These are phyloP conservation scores for Bellardia pandia DNA, from an alignment of 2,888 invertebrate genomes.

Conservation along the genomic window DNA sequence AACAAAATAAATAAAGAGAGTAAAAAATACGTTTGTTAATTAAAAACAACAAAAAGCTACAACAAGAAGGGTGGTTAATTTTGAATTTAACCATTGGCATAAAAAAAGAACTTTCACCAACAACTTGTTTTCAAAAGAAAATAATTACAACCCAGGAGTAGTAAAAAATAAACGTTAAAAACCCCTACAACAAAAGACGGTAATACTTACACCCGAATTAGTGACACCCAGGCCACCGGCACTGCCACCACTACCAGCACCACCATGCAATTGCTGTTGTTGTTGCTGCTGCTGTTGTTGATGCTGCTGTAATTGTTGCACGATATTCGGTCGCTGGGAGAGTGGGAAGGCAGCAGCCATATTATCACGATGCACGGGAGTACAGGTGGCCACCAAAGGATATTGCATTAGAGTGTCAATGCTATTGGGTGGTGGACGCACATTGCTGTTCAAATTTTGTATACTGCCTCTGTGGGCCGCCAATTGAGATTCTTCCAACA, in stretches of 20 bases:
- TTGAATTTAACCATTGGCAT: neutral
- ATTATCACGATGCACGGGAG: constrained; percentile 83
- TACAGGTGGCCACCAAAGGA: constrained; percentile 84
- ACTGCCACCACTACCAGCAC: constrained; percentile 63
- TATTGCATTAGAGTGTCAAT: constrained; percentile 83
- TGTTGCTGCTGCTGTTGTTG: constrained; percentile 83
- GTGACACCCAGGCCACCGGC: constrained; percentile 64
- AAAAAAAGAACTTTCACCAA: constrained; percentile 52
- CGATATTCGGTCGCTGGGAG: constrained; percentile 84
- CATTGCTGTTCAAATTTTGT: constrained; percentile 77
- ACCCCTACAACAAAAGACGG: constrained; percentile 34
- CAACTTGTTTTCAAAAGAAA: constrained; percentile 37
- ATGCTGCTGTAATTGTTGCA: constrained; percentile 83
- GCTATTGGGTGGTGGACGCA: constrained; percentile 82
- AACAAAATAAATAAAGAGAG: constrained; percentile 6
- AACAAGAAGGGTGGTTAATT: constrained; percentile 33
- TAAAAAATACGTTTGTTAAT: constrained; percentile 2
- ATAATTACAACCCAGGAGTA: constrained; percentile 22
- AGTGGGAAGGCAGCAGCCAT: constrained; percentile 83
- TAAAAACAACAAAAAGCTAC: constrained; percentile 50
- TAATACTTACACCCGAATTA: constrained; percentile 82
- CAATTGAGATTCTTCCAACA: constrained; percentile 80
- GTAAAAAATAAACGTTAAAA: neutral
- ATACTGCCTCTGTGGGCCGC: constrained; percentile 77
- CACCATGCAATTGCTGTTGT: constrained; percentile 75